phyloP scores from a whole-genome alignment of 64 coral and sea anemone genomes.

The Porites australiensis region DNA sequence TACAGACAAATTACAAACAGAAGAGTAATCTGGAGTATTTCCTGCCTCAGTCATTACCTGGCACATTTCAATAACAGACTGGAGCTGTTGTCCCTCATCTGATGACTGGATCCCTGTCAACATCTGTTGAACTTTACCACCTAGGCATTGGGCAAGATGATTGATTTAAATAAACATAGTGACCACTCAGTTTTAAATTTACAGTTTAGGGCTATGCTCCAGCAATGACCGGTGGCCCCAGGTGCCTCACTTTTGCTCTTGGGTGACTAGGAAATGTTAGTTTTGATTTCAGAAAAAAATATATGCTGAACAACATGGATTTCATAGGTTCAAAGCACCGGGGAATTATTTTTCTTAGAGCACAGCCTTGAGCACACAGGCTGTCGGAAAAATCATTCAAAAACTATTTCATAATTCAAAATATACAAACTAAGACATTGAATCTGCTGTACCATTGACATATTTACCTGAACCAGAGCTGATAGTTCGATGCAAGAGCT shows the following conservation, averaged over 20 bases:
- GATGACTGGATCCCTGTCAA: constrained; percentile 93
- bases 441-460: not conserved
- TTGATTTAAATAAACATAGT: not conserved
- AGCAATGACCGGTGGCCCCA: no score
- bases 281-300: no score
- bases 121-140: constrained; percentile 93
- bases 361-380: no score
- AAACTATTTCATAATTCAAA: no score
- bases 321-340: no score
- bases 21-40: not conserved
- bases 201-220: not conserved
- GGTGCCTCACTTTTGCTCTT: no score
- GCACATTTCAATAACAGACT: constrained; percentile 99
- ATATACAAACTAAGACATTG: not conserved
- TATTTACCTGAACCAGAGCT: constrained; percentile 86
- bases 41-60: constrained; percentile 62
- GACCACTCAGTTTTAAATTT: not conserved
- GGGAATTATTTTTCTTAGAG: no score
- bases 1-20: not conserved
- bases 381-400: no score
- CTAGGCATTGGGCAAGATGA: constrained; percentile 32
- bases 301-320: no score
- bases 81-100: constrained; percentile 97
- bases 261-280: no score
- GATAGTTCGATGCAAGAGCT: constrained; percentile 91